phyloP scores from a whole-genome alignment of 2,888 invertebrate species.

The Limnephilus rhombicus region DNA sequence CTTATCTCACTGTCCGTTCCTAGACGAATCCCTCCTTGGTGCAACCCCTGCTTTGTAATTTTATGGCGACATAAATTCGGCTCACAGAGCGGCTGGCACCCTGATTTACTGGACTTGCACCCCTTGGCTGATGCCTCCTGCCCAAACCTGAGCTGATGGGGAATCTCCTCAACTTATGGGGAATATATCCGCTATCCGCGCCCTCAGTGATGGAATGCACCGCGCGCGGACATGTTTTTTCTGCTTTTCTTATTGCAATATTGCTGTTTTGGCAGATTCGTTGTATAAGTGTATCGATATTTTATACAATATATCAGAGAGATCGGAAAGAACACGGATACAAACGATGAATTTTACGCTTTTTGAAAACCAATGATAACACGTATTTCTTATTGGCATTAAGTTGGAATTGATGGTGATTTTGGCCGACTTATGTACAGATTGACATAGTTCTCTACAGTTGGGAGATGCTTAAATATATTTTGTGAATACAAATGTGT shows the following conservation, averaged over 20 bases:
- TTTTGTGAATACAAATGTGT: no score
- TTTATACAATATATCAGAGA: not conserved
- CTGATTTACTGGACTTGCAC: slow-evolving; percentile 63
- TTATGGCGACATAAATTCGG: slow-evolving; percentile 80
- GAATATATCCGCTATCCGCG: not conserved
- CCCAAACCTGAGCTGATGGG: slow-evolving; percentile 31
- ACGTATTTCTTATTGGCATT: not conserved
- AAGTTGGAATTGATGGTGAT: not conserved
- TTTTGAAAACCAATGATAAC: not conserved
- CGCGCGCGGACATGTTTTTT: not conserved
- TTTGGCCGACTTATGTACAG: not conserved
- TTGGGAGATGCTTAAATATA: no score
- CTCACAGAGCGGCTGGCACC: slow-evolving; percentile 56
- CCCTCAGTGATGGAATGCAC: slow-evolving; percentile 28
- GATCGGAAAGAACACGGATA: not conserved
- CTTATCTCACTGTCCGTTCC: slow-evolving; percentile 64
- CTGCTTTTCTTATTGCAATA: not conserved
- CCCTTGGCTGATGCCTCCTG: slow-evolving; percentile 44
- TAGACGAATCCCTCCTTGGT: slow-evolving; percentile 73
- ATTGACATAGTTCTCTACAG: no score
- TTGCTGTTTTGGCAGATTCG: not conserved
- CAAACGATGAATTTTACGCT: not conserved
- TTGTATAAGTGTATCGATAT: not conserved
- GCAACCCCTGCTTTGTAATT: slow-evolving; percentile 74
- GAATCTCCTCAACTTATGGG: not conserved